These are phyloP conservation scores for Tachypleus tridentatus DNA, from an alignment of 1,140 invertebrate species.

Conservation along the genomic window DNA sequence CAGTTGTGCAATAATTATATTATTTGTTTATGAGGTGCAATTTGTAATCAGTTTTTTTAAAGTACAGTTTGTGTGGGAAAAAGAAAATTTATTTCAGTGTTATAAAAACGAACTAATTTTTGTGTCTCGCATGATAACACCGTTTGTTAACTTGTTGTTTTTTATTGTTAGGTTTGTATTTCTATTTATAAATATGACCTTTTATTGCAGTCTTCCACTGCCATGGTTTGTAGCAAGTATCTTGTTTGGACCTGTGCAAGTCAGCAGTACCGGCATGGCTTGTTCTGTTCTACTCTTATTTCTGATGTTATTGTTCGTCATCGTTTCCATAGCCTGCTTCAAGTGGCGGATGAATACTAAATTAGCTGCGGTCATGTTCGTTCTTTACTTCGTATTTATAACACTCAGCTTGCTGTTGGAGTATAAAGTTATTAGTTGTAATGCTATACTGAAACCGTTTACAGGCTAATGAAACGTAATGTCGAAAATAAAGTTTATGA, in stretches of 20 bases:
- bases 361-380: slow-evolving; percentile 89
- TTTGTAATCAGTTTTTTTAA: too few species aligned
- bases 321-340: slow-evolving; percentile 86
- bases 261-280: slow-evolving; percentile 88
- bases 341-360: slow-evolving; percentile 94
- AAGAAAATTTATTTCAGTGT: too few species aligned
- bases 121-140: too few species aligned
- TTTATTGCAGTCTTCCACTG: slow-evolving; percentile 68
- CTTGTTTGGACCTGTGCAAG: slow-evolving; percentile 67
- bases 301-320: slow-evolving; percentile 87
- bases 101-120: too few species aligned
- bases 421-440: slow-evolving; percentile 69
- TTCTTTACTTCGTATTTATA: slow-evolving; percentile 92
- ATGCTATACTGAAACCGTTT: slow-evolving; percentile 28
- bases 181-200: too few species aligned
- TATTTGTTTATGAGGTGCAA: too few species aligned
- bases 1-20: too few species aligned
- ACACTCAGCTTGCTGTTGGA: slow-evolving; percentile 85
- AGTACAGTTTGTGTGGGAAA: too few species aligned
- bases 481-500: too few species aligned
- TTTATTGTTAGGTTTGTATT: too few species aligned
- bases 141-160: too few species aligned
- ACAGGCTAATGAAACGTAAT: too few species aligned
- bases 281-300: slow-evolving; percentile 94
- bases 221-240: slow-evolving; percentile 89